Percentiles rank a stretch among this genome's conserved stretches.
Conservation (phyloP, 2,888 invertebrate species). For the Aporophyla lueneburgensis region DNA sequence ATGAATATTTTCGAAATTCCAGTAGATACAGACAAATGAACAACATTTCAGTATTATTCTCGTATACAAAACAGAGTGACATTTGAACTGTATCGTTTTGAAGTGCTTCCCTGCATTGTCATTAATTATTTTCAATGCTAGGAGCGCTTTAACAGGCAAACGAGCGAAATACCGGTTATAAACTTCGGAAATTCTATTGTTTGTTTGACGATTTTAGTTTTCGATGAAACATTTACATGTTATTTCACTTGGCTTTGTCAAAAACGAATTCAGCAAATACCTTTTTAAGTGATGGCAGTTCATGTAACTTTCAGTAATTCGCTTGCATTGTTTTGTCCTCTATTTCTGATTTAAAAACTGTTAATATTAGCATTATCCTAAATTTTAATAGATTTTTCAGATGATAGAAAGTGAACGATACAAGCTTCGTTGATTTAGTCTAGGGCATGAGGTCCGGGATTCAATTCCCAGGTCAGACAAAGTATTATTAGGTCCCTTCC, state of each 20-base stretch:
- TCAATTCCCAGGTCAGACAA: too few species aligned
- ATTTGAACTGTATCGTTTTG: conserved; percentile 23
- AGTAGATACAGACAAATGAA: not conserved
- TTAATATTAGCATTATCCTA: too few species aligned
- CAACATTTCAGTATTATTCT: not conserved
- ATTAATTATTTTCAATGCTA: conserved; percentile 35
- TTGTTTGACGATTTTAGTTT: not conserved
- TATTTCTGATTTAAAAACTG: not conserved
- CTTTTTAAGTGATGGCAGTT: not conserved
- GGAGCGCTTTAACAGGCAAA: conserved; percentile 31
- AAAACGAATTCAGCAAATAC: not conserved
- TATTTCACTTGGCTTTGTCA: not conserved
- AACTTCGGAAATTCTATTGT: conserved; percentile 15
- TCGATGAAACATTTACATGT: not conserved
- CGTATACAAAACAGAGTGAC: conserved; percentile 8
- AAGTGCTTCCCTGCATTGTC: conserved; percentile 3
- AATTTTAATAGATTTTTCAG: not conserved
- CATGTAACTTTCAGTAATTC: not conserved
- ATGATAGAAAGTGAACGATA: not conserved
- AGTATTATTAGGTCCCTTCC: too few species aligned
- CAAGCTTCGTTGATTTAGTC: too few species aligned
- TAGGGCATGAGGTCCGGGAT: too few species aligned
- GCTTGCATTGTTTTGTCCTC: not conserved
- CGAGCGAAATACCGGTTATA: conserved; percentile 4
- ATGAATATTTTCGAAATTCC: not conserved